Percentiles rank a stretch among this genome's conserved stretches.
These are phyloP conservation scores for Tachysurus fulvidraco DNA, from an alignment of 2,113 vertebrate species.

Conservation along the genomic window DNA sequence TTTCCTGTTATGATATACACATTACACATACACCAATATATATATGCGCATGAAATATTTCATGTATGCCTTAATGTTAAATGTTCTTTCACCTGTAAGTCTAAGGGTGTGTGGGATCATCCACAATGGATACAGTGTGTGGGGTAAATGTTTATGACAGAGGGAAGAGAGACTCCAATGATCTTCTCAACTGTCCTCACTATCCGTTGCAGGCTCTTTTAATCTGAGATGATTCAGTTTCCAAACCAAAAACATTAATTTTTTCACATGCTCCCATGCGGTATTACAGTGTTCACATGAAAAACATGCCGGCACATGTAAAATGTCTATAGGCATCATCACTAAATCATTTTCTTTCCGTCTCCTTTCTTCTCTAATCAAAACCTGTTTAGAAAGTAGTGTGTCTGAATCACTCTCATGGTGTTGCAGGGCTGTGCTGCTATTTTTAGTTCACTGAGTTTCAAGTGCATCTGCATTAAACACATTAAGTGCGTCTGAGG, in stretches of 20 bases:
- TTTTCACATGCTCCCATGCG: not conserved
- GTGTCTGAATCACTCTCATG: not conserved
- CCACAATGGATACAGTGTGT: no score
- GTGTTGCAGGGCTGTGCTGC: not conserved
- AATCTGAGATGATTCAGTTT: no score
- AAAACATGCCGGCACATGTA: not conserved
- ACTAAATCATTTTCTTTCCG: not conserved
- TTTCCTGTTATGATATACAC: not conserved
- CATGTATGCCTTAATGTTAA: no score
- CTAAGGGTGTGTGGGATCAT: no score
- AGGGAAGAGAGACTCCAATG: no score
- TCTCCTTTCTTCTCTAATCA: not conserved
- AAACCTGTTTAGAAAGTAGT: not conserved
- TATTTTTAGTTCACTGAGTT: slow-evolving; percentile 16
- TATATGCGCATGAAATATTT: no score
- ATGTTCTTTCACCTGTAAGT: no score
- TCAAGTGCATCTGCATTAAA: not conserved
- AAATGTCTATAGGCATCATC: not conserved
- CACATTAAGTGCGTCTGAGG: not conserved
- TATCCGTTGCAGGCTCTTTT: no score
- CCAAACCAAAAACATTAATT: no score
- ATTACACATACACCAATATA: no score
- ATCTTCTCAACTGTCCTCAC: no score
- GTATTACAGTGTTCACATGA: not conserved
- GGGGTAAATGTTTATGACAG: no score